Conservation (phyloP, 2,113 vertebrate genomes). For the Charina bottae region DNA sequence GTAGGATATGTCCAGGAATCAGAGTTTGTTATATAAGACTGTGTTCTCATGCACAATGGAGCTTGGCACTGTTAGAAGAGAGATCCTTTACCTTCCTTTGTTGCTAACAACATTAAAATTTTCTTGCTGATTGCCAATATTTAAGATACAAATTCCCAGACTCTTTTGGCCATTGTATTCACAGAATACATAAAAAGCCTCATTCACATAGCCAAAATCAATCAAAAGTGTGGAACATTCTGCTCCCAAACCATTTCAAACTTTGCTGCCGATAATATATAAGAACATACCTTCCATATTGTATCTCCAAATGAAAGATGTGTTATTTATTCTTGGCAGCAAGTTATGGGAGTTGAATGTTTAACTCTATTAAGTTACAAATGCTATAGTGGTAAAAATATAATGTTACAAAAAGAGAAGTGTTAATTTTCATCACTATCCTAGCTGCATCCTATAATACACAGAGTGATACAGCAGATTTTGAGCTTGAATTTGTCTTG, state of each 20-base stretch:
- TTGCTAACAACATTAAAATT: neutral
- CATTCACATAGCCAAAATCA: neutral
- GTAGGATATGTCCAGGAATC: neutral
- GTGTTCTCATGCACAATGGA: neutral
- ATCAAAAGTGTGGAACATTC: neutral
- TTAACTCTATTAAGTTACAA: too few species aligned
- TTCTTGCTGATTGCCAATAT: neutral
- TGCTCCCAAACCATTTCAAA: neutral
- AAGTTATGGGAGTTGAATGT: too few species aligned
- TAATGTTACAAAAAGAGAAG: too few species aligned
- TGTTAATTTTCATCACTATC: too few species aligned
- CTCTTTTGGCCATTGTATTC: neutral
- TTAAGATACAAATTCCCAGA: neutral
- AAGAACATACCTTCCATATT: neutral
- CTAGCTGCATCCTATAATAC: too few species aligned
- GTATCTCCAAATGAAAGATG: too few species aligned
- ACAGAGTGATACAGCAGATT: neutral
- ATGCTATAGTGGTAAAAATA: too few species aligned
- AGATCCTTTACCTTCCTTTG: neutral
- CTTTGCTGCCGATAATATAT: neutral
- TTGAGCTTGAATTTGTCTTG: neutral
- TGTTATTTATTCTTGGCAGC: too few species aligned
- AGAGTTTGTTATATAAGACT: neutral
- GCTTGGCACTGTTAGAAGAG: neutral
- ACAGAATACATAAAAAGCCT: neutral